These are phyloP conservation scores for Bombus sylvicola DNA, from an alignment of 1,140 invertebrate genomes.

Conservation along the genomic window DNA sequence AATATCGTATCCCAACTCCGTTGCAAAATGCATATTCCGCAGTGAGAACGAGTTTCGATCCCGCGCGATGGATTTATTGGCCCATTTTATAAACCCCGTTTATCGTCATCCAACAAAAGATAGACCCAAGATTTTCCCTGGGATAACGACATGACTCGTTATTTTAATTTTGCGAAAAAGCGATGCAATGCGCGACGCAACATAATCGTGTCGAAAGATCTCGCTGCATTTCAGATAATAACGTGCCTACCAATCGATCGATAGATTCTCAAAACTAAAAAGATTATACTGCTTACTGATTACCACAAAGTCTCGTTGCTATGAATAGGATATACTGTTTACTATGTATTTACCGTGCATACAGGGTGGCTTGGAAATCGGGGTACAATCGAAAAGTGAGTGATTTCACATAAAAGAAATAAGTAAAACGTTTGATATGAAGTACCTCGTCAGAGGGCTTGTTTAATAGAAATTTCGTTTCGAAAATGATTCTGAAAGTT, in stretches of 20 bases:
- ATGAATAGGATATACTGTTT: neutral
- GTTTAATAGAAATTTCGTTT: too few species aligned
- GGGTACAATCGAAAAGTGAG: too few species aligned
- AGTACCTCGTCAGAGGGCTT: too few species aligned
- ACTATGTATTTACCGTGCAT: neutral
- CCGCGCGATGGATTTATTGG: slow-evolving; percentile 21
- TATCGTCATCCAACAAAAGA: slow-evolving; percentile 19
- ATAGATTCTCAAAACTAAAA: neutral
- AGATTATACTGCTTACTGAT: neutral
- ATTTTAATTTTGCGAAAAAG: slow-evolving; percentile 4
- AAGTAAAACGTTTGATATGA: fast-evolving
- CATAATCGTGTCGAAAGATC: neutral
- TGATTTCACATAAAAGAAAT: neutral
- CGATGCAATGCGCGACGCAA: too few species aligned
- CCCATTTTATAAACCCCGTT: neutral
- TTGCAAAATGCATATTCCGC: slow-evolving; percentile 26
- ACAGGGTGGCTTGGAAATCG: neutral
- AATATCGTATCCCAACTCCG: slow-evolving; percentile 16
- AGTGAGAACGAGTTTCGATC: slow-evolving; percentile 25
- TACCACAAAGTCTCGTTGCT: neutral
- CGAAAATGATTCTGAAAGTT: too few species aligned
- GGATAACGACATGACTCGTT: slow-evolving; percentile 9
- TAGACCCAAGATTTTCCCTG: neutral
- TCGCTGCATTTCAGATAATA: neutral
- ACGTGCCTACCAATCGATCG: neutral